Conservation (phyloP, 1,140 invertebrate species). For the Notospermus geniculatus region DNA sequence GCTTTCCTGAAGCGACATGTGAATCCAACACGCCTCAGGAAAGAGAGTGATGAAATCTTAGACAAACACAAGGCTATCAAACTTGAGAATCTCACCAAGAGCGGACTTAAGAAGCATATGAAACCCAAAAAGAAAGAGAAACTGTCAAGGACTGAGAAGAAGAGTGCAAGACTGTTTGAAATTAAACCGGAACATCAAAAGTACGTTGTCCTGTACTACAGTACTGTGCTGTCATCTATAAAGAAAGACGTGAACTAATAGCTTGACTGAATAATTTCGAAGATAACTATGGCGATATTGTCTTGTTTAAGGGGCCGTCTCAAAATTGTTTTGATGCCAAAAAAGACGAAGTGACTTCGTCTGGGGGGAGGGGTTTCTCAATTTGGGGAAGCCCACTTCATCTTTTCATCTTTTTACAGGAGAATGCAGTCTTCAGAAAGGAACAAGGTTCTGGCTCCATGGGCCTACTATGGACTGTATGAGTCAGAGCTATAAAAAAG, state of each 20-base stretch:
- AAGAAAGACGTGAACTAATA: background rate
- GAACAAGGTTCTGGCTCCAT: no score
- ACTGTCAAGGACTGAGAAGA: slow-evolving; percentile 22
- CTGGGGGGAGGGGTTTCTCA: no score
- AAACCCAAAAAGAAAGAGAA: slow-evolving; percentile 18
- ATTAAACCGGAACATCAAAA: slow-evolving; percentile 25
- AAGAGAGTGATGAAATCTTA: slow-evolving; percentile 18
- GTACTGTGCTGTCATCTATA: background rate
- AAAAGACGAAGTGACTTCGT: no score
- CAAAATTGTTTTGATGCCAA: no score
- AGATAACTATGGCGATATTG: background rate
- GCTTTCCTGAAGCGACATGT: slow-evolving; percentile 28
- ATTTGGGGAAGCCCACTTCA: no score
- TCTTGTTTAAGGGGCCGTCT: no score
- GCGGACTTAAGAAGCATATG: slow-evolving; percentile 10
- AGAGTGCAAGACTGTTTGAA: slow-evolving; percentile 27
- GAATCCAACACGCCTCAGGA: slow-evolving; percentile 17
- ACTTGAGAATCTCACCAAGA: background rate
- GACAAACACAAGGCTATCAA: background rate
- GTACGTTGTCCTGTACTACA: no score
- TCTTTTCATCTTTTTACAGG: no score
- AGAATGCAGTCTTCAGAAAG: no score
- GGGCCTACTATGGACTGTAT: no score
- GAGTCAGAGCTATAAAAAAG: no score
- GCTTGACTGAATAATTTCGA: background rate